Percentiles rank a stretch among this genome's conserved stretches.
Evolutionary conservation across 2,888 invertebrate species (phyloP).

Genomic region (Melanchra persicariae): DNA sequence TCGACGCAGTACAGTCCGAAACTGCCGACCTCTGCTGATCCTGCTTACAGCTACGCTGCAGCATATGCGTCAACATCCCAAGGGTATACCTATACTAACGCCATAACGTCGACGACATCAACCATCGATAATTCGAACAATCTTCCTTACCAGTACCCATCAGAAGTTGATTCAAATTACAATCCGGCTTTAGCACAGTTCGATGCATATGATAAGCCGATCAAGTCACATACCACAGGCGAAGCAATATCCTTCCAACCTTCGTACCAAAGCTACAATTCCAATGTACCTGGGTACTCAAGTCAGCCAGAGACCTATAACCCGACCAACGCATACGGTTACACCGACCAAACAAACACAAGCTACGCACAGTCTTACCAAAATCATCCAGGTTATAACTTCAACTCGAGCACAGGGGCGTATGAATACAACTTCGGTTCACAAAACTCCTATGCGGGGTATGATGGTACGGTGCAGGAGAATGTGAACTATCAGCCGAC

Average conservation of each 20-base stretch:
- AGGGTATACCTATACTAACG: slow-evolving; percentile 77
- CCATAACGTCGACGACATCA: slow-evolving; percentile 66
- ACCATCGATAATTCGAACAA: slow-evolving; percentile 64
- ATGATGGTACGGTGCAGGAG: slow-evolving; percentile 69
- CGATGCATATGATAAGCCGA: slow-evolving; percentile 84
- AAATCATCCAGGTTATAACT: slow-evolving; percentile 92
- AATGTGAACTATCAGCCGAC: slow-evolving; percentile 73
- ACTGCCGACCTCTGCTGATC: slow-evolving; percentile 67
- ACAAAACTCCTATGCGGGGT: slow-evolving; percentile 82
- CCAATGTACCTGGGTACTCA: slow-evolving; percentile 47
- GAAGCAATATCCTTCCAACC: slow-evolving; percentile 79
- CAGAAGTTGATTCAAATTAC: slow-evolving; percentile 64
- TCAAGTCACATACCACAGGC: slow-evolving; percentile 86
- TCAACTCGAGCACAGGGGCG: slow-evolving; percentile 88
- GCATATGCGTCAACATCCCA: slow-evolving; percentile 76
- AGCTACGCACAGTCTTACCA: slow-evolving; percentile 81
- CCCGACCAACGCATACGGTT: slow-evolving; percentile 67
- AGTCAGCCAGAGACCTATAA: slow-evolving; percentile 70
- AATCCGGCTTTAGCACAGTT: slow-evolving; percentile 76
- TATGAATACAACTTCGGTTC: slow-evolving; percentile 92
- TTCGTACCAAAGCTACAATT: slow-evolving; percentile 66
- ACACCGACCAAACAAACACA: slow-evolving; percentile 71
- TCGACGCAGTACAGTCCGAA: slow-evolving; percentile 67
- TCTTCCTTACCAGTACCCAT: slow-evolving; percentile 67
- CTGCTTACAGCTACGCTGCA: slow-evolving; percentile 74